Conservation (phyloP, 2,888 invertebrate species). For the Melipona bicolor region DNA sequence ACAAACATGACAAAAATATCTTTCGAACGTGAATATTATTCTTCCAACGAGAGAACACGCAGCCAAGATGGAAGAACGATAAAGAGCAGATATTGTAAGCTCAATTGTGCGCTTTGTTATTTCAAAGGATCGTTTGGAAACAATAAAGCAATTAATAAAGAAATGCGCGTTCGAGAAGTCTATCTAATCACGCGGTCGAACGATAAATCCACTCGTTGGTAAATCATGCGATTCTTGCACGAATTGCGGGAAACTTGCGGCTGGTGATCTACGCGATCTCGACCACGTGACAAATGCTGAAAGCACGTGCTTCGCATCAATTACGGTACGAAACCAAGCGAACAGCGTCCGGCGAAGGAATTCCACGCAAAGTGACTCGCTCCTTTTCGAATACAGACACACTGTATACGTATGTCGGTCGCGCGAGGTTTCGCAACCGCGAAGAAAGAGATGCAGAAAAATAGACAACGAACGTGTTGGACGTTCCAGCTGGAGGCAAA, state of each 20-base stretch:
- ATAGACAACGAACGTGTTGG: constrained; percentile 6
- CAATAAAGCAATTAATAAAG: not conserved
- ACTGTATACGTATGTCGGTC: too few relatives aligned
- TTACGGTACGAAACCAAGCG: constrained; percentile 62
- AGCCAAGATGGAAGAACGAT: not conserved
- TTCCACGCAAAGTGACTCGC: constrained; percentile 60
- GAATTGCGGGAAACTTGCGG: constrained; percentile 42
- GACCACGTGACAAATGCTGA: constrained; percentile 64
- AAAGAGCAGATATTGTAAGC: not conserved
- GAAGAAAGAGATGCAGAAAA: constrained; percentile 14
- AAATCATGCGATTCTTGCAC: constrained; percentile 20
- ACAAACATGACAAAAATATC: not conserved
- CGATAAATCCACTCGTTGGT: not conserved
- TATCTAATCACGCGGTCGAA: not conserved
- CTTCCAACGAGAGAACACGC: not conserved
- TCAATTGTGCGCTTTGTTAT: not conserved
- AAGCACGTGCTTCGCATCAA: constrained; percentile 76
- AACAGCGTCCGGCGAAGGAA: constrained; percentile 60
- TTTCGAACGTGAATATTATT: not conserved
- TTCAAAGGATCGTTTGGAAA: not conserved
- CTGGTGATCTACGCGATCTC: constrained; percentile 26
- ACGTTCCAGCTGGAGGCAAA: not conserved
- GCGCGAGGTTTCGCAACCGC: constrained; percentile 38
- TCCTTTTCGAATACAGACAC: constrained; percentile 25
- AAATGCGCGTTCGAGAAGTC: not conserved